phyloP scores from a whole-genome alignment of 2,113 vertebrate genomes.

The Tylochromis polylepis region DNA sequence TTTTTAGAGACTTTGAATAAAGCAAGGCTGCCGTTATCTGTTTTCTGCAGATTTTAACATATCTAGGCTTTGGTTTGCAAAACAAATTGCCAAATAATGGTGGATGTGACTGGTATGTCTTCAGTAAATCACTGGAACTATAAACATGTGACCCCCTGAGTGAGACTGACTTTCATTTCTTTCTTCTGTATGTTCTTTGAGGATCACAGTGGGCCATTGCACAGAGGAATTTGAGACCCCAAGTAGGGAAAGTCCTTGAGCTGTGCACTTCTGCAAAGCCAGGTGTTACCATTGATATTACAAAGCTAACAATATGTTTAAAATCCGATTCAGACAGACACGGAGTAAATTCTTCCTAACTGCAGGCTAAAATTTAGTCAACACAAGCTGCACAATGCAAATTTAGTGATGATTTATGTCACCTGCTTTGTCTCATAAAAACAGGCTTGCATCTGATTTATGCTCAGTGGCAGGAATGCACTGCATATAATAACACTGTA shows the following conservation, averaged over 20 bases:
- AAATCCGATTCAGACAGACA: neutral
- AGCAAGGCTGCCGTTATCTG: neutral
- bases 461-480: conserved; percentile 16
- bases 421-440: conserved; percentile 23
- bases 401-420: conserved; percentile 41
- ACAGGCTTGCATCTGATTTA: conserved; percentile 33
- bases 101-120: neutral
- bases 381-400: neutral
- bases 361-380: conserved; percentile 4
- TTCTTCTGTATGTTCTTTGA: neutral
- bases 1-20: conserved; percentile 17
- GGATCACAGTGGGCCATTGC: neutral
- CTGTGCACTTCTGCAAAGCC: conserved; percentile 36
- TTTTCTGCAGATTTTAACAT: neutral
- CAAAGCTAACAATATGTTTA: conserved; percentile 8
- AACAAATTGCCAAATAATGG: neutral
- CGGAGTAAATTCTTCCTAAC: conserved; percentile 23
- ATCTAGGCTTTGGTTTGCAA: neutral
- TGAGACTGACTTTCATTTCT: neutral
- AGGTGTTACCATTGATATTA: conserved; percentile 49
- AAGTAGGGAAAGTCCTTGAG: conserved; percentile 40
- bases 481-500: neutral
- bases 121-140: neutral
- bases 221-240: conserved; percentile 31
- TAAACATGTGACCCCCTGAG: neutral